Evolutionary conservation across 1,140 invertebrate species (phyloP).

Genomic region (Campoletis sonorensis): DNA sequence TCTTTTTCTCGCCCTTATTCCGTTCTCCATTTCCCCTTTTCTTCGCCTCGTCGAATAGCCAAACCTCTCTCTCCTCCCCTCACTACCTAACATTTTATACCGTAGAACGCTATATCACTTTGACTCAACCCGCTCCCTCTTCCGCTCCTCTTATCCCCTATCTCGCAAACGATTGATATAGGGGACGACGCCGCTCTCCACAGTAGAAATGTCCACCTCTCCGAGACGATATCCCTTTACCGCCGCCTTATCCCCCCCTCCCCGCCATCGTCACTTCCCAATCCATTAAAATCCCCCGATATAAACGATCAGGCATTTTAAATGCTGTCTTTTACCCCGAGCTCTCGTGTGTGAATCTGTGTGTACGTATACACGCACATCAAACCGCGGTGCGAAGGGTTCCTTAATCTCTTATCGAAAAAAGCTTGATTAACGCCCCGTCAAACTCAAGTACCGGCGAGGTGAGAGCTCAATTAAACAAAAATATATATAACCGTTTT

Average conservation of each 20-base stretch:
- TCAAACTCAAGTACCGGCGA: no score
- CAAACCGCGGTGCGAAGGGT: neutral
- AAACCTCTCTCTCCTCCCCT: neutral
- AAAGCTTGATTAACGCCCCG: no score
- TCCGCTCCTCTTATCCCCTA: slow-evolving; percentile 8
- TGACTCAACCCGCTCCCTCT: slow-evolving; percentile 19
- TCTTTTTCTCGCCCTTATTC: slow-evolving; percentile 17
- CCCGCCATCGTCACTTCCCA: slow-evolving; percentile 44
- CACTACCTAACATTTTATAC: neutral
- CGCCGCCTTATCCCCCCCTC: no score
- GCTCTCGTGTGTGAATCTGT: neutral
- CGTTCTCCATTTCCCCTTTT: slow-evolving; percentile 14
- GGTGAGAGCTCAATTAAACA: no score
- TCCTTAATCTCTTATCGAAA: no score
- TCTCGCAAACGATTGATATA: slow-evolving; percentile 42
- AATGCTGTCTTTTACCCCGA: slow-evolving; percentile 37
- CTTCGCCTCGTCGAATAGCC: slow-evolving; percentile 28
- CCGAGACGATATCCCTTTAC: slow-evolving; percentile 4
- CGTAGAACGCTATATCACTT: slow-evolving; percentile 6
- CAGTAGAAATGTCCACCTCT: slow-evolving; percentile 16
- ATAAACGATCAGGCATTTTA: slow-evolving; percentile 54
- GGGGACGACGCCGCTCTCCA: neutral
- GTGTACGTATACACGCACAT: neutral
- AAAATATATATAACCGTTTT: no score
- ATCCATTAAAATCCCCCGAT: slow-evolving; percentile 54